These are phyloP conservation scores for Hypsopygia costalis DNA, from an alignment of 2,888 invertebrate genomes.

Conservation along the genomic window DNA sequence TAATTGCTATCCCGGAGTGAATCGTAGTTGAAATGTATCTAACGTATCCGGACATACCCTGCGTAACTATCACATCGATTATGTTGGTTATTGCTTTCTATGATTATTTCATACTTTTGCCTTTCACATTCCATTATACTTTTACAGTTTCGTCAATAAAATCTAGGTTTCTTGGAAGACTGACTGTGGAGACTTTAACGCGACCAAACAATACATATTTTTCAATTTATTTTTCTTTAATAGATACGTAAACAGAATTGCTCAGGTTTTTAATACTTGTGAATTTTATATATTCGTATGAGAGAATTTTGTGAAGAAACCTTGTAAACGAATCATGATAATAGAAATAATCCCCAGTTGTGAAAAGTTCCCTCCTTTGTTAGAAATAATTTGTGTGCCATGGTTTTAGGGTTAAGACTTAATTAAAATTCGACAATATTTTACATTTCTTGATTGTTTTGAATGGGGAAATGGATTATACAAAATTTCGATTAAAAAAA, in stretches of 20 bases:
- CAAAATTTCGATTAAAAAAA: slow-evolving; percentile 4
- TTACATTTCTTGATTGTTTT: slow-evolving; percentile 32
- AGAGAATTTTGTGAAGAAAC: slow-evolving; percentile 34
- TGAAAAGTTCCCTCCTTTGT: slow-evolving; percentile 77
- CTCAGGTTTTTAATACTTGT: slow-evolving; percentile 59
- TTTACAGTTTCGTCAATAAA: slow-evolving; percentile 53
- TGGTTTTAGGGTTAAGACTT: slow-evolving; percentile 69
- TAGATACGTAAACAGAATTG: slow-evolving; percentile 58
- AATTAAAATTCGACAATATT: slow-evolving; percentile 70
- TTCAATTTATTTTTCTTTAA: slow-evolving; percentile 49
- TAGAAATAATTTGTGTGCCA: slow-evolving; percentile 76
- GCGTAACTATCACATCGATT: slow-evolving; percentile 33
- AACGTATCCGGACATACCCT: slow-evolving; percentile 34
- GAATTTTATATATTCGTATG: slow-evolving; percentile 32
- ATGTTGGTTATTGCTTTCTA: slow-evolving; percentile 45
- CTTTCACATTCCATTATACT: slow-evolving; percentile 64
- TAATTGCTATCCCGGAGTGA: slow-evolving; percentile 54
- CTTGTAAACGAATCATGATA: slow-evolving; percentile 41
- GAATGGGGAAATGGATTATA: slow-evolving; percentile 9
- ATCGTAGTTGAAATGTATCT: slow-evolving; percentile 31
- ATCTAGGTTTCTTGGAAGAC: slow-evolving; percentile 72
- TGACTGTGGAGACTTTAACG: slow-evolving; percentile 66
- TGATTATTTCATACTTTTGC: slow-evolving; percentile 35
- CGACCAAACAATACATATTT: slow-evolving; percentile 55
- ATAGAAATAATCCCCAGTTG: slow-evolving; percentile 59